Conservation (phyloP, 2,113 vertebrate species). For the Rattus rattus region DNA sequence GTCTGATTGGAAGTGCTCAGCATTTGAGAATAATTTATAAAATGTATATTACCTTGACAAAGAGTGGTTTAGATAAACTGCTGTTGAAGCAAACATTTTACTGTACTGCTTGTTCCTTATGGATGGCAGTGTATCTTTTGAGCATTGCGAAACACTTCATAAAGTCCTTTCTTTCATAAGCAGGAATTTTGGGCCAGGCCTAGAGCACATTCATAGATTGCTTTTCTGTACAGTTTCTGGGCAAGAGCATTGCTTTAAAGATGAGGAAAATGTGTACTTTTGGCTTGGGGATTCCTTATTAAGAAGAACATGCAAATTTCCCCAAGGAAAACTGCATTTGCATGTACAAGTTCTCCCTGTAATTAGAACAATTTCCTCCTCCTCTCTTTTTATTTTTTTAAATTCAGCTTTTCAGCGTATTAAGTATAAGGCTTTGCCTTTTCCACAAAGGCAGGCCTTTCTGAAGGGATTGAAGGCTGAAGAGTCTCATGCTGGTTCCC, state of each 20-base stretch:
- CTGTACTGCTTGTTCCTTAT: background rate
- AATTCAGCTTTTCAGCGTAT: conserved; percentile 66
- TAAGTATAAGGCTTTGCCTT: conserved; percentile 72
- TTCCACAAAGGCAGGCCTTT: conserved; percentile 67
- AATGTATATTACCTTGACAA: conserved; percentile 1
- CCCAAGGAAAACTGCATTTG: conserved; percentile 74
- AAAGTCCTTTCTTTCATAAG: conserved; percentile 45
- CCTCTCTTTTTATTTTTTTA: background rate
- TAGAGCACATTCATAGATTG: conserved; percentile 3
- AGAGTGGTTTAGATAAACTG: background rate
- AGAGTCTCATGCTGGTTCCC: conserved; percentile 65
- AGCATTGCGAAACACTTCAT: conserved; percentile 11
- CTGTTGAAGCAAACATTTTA: background rate
- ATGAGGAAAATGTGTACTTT: conserved; percentile 60
- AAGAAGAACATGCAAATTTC: conserved; percentile 67
- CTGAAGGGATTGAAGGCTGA: conserved; percentile 73
- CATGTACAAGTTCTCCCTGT: conserved; percentile 71
- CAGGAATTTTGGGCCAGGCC: background rate
- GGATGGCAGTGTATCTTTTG: background rate
- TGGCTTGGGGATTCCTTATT: conserved; percentile 59
- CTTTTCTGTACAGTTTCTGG: conserved; percentile 41
- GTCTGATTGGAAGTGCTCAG: background rate
- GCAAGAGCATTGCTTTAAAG: conserved; percentile 29
- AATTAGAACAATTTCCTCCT: conserved; percentile 69
- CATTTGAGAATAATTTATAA: conserved; percentile 29